Conservation (phyloP, 35 echinoderm and acorn worm species). For the Acanthaster planci region DNA sequence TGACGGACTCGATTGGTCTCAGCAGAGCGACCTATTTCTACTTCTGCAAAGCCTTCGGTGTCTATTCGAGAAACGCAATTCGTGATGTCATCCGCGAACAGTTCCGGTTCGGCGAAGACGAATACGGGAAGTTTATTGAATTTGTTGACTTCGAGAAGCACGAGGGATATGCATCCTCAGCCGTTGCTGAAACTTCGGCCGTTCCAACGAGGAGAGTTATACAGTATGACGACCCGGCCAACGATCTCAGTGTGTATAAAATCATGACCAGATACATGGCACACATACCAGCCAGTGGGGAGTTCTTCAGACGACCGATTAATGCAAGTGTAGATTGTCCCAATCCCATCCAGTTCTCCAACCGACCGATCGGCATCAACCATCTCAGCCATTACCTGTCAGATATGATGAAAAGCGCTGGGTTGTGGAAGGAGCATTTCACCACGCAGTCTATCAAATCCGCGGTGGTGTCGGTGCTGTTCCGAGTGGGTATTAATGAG, state of each 20-base stretch:
- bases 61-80: background rate
- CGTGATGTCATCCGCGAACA: background rate
- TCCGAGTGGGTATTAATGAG: background rate
- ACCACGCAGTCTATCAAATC: conserved; percentile 11
- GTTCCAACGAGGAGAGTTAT: background rate
- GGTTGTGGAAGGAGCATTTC: background rate
- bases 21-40: conserved; percentile 11
- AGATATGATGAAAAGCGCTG: conserved; percentile 8
- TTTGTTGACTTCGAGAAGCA: background rate
- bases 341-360: conserved; percentile 11
- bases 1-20: background rate
- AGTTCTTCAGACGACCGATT: conserved; percentile 4
- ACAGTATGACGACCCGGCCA: background rate
- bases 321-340: background rate
- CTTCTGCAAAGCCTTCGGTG: conserved; percentile 5
- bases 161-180: background rate
- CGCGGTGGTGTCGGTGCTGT: background rate
- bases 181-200: background rate
- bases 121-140: background rate
- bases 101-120: conserved; percentile 8
- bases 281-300: background rate
- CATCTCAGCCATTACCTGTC: conserved; percentile 8
- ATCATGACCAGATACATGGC: conserved; percentile 3
- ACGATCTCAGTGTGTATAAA: background rate
- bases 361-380: conserved; percentile 12